Evolutionary conservation across 2,113 vertebrate species (phyloP).

Genomic region (Agapornis roseicollis): DNA sequence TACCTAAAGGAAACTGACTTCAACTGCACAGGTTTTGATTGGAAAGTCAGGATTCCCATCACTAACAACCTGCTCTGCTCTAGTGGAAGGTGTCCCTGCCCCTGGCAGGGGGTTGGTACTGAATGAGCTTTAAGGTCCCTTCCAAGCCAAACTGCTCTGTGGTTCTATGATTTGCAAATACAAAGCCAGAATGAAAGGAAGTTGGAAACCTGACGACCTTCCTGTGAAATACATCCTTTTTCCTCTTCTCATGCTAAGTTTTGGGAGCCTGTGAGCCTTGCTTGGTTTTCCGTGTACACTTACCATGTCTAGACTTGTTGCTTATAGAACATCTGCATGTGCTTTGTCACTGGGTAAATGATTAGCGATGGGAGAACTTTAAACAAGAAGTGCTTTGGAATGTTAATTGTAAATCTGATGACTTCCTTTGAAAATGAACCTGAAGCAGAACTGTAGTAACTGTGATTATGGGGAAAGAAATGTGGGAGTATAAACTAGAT

Average conservation of each 20-base stretch:
- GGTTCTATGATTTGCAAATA: neutral
- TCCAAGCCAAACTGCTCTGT: neutral
- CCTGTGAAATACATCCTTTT: neutral
- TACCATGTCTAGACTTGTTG: neutral
- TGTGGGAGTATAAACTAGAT: neutral
- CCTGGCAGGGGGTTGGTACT: neutral
- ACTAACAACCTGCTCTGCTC: neutral
- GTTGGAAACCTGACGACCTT: neutral
- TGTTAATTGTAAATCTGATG: slow-evolving; percentile 23
- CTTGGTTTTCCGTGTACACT: neutral
- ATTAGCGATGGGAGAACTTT: neutral
- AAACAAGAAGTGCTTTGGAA: neutral
- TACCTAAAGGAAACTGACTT: neutral
- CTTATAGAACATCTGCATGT: neutral
- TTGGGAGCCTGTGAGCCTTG: neutral
- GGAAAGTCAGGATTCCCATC: neutral
- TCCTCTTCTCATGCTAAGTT: neutral
- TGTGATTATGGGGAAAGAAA: neutral
- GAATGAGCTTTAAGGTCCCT: neutral
- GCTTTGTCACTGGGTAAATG: neutral
- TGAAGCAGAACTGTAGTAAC: neutral
- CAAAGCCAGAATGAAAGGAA: neutral
- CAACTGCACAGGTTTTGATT: neutral
- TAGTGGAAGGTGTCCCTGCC: neutral
- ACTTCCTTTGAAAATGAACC: slow-evolving; percentile 26